Percentiles rank a stretch among this genome's conserved stretches.
Conservation (phyloP, 1,140 invertebrate genomes). For the Phthorimaea operculella region DNA sequence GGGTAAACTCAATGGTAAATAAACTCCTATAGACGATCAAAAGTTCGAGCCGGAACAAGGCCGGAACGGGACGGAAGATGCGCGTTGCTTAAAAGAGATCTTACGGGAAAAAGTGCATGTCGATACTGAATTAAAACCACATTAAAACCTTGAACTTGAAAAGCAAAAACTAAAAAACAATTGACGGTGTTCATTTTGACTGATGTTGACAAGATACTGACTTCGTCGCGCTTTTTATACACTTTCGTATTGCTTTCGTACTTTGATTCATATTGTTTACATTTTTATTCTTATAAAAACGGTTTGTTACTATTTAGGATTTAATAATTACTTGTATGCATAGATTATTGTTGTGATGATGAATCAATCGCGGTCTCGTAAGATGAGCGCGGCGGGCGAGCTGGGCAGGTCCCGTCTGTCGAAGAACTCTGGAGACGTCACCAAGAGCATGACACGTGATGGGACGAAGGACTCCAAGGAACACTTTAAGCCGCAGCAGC, state of each 20-base stretch:
- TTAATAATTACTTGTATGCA: neutral
- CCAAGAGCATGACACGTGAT: neutral
- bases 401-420: neutral
- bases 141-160: neutral
- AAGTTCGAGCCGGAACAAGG: too few species aligned
- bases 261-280: slow-evolving; percentile 23
- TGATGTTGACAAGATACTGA: slow-evolving; percentile 22
- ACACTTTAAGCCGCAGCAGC: neutral
- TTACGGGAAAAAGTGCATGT: too few species aligned
- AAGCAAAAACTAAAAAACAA: slow-evolving; percentile 13
- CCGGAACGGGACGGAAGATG: too few species aligned
- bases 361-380: slow-evolving; percentile 19
- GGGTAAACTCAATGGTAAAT: too few species aligned
- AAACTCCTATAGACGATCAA: too few species aligned
- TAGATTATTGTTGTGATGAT: slow-evolving; percentile 12
- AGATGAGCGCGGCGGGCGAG: slow-evolving; percentile 2
- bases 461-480: neutral
- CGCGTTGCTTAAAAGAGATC: too few species aligned
- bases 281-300: slow-evolving; percentile 15
- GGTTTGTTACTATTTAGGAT: slow-evolving; percentile 7
- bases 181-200: slow-evolving; percentile 25
- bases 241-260: neutral
- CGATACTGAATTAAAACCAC: too few species aligned
- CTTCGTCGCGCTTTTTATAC: too few species aligned
- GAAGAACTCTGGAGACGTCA: slow-evolving; percentile 25